Evolutionary conservation across 1,140 invertebrate species (phyloP).

Genomic region (Halyomorpha halys): DNA sequence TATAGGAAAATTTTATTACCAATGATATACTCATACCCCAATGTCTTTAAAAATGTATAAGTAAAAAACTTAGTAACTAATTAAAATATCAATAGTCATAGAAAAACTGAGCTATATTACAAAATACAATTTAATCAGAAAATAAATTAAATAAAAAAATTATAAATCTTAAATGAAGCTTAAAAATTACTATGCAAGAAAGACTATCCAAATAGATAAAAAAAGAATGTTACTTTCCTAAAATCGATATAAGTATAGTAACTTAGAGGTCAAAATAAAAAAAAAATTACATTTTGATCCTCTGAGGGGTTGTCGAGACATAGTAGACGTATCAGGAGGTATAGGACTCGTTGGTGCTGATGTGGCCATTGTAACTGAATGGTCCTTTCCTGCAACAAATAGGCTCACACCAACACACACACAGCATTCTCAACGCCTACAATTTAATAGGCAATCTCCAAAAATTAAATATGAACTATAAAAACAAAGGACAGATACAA

Average conservation of each 20-base stretch:
- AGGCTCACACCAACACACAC: conserved; percentile 22
- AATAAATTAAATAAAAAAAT: too few species aligned
- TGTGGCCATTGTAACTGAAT: conserved; percentile 23
- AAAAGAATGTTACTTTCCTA: too few species aligned
- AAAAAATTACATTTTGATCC: conserved; percentile 63
- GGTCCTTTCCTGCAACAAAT: conserved; percentile 33
- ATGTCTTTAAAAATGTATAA: too few species aligned
- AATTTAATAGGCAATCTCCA: conserved; percentile 1
- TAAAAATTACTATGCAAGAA: too few species aligned
- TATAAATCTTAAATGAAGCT: too few species aligned
- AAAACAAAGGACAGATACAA: not conserved
- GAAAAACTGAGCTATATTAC: too few species aligned
- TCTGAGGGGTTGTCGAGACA: conserved; percentile 58
- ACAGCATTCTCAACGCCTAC: conserved; percentile 8
- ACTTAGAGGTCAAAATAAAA: conserved; percentile 19
- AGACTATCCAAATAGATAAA: too few species aligned
- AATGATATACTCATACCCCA: too few species aligned
- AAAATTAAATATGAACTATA: not conserved
- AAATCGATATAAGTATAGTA: not conserved
- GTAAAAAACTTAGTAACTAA: too few species aligned
- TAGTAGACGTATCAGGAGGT: conserved; percentile 41
- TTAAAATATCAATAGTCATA: too few species aligned
- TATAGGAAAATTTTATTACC: too few species aligned
- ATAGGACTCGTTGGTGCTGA: conserved; percentile 36
- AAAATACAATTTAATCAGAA: too few species aligned